These are phyloP conservation scores for Sminthopsis crassicaudata DNA, from an alignment of 2,113 vertebrate species.

Conservation along the genomic window DNA sequence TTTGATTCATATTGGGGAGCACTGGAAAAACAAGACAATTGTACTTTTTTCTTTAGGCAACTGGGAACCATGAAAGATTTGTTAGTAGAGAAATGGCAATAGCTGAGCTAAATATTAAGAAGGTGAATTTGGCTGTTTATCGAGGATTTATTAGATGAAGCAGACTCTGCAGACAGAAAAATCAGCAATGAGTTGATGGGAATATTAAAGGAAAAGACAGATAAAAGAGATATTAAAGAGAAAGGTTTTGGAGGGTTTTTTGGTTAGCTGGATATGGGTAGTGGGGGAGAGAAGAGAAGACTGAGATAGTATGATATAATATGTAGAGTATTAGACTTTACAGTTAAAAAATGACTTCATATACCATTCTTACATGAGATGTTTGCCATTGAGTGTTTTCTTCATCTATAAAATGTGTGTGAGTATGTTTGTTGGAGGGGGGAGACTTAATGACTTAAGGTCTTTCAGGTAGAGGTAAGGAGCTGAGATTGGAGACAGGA, in stretches of 20 bases:
- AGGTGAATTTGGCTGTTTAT: background rate
- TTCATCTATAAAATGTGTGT: background rate
- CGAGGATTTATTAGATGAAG: background rate
- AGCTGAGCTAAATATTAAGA: background rate
- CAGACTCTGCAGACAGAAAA: background rate
- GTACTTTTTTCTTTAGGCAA: background rate
- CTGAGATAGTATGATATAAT: background rate
- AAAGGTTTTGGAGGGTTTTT: background rate
- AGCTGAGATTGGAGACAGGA: background rate
- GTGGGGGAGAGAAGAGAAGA: background rate
- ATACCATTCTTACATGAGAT: accelerated
- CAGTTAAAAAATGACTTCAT: background rate
- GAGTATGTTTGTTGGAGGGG: background rate
- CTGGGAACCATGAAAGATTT: background rate
- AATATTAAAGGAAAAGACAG: background rate
- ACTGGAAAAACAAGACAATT: background rate
- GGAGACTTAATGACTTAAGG: background rate
- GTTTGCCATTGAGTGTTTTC: background rate
- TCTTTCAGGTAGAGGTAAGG: background rate
- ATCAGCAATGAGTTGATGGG: background rate
- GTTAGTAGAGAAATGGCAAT: background rate
- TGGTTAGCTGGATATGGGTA: background rate
- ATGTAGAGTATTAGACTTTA: background rate
- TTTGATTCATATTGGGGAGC: background rate
- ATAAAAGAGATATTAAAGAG: background rate